A percentile compares a stretch with the other conserved stretches of the same genome.
Conservation (phyloP, 2,888 invertebrate genomes). For the Xestia rhomboidea region DNA sequence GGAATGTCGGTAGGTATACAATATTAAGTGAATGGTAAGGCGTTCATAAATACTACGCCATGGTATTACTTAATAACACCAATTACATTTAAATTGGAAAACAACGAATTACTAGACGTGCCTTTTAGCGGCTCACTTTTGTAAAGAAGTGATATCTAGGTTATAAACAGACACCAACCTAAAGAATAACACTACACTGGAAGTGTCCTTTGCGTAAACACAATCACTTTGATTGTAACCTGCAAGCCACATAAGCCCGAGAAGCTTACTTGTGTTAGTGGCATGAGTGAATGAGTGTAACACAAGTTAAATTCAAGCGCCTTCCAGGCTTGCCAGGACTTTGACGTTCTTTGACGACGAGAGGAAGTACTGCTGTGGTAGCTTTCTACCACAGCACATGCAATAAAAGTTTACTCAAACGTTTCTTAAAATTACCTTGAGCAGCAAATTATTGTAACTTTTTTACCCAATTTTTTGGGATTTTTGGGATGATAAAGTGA, state of each 20-base stretch:
- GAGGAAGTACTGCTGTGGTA: constrained; percentile 17
- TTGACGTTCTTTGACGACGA: constrained; percentile 39
- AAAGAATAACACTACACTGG: constrained; percentile 46
- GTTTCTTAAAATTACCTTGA: constrained; percentile 58
- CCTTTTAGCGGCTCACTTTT: constrained; percentile 10
- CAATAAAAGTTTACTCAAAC: constrained; percentile 50
- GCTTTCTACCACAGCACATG: constrained; percentile 19
- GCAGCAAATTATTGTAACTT: constrained; percentile 36
- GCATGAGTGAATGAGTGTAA: constrained; percentile 19
- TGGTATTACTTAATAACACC: constrained; percentile 2
- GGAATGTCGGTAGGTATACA: constrained; percentile 48
- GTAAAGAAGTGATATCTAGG: constrained; percentile 37
- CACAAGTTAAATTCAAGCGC: constrained; percentile 55
- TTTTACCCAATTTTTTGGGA: not conserved
- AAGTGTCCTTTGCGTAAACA: constrained; percentile 49
- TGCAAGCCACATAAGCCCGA: constrained; percentile 46
- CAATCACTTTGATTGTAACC: constrained; percentile 41
- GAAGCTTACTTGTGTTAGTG: constrained; percentile 58
- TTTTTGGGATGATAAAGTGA: constrained; percentile 2
- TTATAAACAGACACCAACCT: constrained; percentile 57
- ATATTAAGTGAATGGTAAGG: constrained; percentile 28
- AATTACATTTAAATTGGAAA: constrained; percentile 26
- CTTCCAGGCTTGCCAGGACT: constrained; percentile 53
- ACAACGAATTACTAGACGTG: constrained; percentile 17
- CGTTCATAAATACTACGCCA: constrained; percentile 29